phyloP scores from a whole-genome alignment of 2,113 vertebrate genomes.

The Apodemus sylvaticus region DNA sequence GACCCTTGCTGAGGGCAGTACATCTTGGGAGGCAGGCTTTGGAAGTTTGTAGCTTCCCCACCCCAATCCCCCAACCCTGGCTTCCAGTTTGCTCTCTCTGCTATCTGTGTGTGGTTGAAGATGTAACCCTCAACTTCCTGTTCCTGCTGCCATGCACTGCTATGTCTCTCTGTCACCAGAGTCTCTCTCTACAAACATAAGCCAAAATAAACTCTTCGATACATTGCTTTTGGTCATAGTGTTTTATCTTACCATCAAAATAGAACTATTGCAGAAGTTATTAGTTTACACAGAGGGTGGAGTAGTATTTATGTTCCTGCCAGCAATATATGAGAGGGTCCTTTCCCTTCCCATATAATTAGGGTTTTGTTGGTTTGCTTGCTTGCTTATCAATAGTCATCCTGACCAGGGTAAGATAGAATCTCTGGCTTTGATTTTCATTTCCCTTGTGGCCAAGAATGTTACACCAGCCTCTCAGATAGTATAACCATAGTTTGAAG shows the following conservation, averaged over 20 bases:
- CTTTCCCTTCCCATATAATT: background rate
- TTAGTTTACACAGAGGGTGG: background rate
- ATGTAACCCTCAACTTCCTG: background rate
- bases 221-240: background rate
- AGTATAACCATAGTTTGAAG: no score
- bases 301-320: background rate
- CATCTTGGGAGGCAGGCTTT: accelerated
- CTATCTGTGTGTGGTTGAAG: background rate
- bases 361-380: background rate
- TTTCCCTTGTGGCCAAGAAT: background rate
- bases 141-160: background rate
- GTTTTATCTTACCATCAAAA: background rate
- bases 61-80: no score
- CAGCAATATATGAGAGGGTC: background rate
- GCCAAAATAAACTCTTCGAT: background rate
- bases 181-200: background rate
- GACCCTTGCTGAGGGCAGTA: background rate
- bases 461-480: background rate
- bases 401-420: no score
- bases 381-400: background rate
- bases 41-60: background rate
- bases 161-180: background rate
- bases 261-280: no score
- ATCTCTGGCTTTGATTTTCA: background rate
- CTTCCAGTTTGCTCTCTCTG: background rate